Percentiles rank a stretch among this genome's conserved stretches.
Evolutionary conservation across 1,140 invertebrate species (phyloP).

Genomic region (Hestina assimilis): DNA sequence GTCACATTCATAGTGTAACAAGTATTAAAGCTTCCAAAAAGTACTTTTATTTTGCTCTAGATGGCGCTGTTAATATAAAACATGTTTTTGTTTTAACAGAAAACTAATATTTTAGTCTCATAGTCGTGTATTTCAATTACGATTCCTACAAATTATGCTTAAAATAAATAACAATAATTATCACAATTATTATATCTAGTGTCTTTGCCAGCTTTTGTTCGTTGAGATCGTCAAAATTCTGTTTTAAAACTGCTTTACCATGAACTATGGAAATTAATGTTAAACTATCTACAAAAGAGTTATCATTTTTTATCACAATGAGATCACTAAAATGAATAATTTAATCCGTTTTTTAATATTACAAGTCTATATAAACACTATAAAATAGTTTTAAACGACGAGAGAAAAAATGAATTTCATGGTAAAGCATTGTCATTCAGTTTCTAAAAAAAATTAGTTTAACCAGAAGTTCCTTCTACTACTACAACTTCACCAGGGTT

Average conservation of each 20-base stretch:
- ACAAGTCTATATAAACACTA: no score
- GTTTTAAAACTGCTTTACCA: neutral
- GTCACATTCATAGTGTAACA: neutral
- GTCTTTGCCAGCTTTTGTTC: neutral
- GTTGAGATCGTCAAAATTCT: constrained; percentile 8
- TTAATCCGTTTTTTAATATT: no score
- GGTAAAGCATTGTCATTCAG: no score
- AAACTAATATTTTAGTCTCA: constrained; percentile 15
- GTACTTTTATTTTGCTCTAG: neutral
- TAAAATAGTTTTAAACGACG: no score
- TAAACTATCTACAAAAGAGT: no score
- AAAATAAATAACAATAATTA: constrained; percentile 17
- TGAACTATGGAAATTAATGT: no score
- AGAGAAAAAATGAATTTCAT: no score
- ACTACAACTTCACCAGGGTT: no score
- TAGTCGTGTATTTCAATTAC: constrained; percentile 31
- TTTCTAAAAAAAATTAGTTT: no score
- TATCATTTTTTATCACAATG: no score
- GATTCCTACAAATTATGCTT: constrained; percentile 36
- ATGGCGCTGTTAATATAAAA: neutral
- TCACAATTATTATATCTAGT: neutral
- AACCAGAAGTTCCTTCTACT: no score
- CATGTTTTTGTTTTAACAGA: neutral
- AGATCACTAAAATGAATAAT: no score
- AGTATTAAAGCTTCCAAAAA: neutral